These are phyloP conservation scores for Eciton burchellii DNA, from an alignment of 1,140 invertebrate species.

Conservation along the genomic window DNA sequence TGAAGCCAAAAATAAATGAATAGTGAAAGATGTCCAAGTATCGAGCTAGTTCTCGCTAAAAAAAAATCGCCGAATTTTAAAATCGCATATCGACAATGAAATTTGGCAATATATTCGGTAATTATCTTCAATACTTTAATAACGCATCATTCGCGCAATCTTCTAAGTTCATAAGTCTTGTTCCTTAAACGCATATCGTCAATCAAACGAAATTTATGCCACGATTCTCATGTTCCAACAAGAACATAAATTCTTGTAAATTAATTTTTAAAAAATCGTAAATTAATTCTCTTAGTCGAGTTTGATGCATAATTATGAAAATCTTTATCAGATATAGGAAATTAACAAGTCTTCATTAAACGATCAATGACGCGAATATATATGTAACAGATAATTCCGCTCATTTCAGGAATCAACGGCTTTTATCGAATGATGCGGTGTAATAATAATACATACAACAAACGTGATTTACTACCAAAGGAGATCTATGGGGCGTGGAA, in stretches of 20 bases:
- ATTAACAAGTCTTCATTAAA: constrained; percentile 6
- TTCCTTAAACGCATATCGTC: constrained; percentile 16
- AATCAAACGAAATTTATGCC: constrained; percentile 48
- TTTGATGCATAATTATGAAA: neutral
- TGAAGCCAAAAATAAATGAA: no score
- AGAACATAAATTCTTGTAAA: constrained; percentile 27
- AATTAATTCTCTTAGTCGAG: neutral
- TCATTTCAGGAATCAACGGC: constrained; percentile 8
- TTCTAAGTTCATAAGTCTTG: constrained; percentile 12
- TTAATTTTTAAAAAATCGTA: neutral
- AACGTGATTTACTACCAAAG: constrained; percentile 4
- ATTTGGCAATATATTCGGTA: no score
- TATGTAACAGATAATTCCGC: neutral
- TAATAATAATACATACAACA: neutral
- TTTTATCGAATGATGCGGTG: neutral
- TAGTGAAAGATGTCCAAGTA: no score
- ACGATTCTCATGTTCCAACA: neutral
- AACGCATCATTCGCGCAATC: no score
- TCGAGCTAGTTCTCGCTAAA: no score
- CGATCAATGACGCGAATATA: neutral
- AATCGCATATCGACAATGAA: no score
- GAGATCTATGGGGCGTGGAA: neutral
- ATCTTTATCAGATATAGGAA: neutral
- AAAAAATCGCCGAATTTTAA: no score
- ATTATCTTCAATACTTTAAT: no score